Base-by-base conservation (phyloP, 2,888 invertebrate genomes). In the Melitaea athalia region DNA sequence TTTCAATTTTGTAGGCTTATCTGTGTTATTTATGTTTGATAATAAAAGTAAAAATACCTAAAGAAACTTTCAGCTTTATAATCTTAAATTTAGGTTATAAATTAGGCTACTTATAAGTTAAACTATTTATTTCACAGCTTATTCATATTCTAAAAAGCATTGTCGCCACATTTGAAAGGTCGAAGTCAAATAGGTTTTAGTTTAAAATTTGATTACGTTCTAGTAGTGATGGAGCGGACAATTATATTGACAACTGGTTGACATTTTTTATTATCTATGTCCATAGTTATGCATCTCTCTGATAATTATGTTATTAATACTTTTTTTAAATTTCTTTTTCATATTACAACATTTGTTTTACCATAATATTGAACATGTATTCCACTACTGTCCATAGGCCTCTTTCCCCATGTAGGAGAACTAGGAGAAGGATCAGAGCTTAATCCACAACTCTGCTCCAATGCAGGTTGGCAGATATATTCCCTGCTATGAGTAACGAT, bases 11-110 rank as follows among this genome's bases (percentile, higher is more conserved):
- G 47, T 49, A n/a, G n/a, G 47, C n/a, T 49, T 49, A 49, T 49
- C 14, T n/a, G 47, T 49, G 14, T 49, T n/a, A n/a, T 49, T 49
- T 49, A n/a, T 49, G 47, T 14, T 14, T 6, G 47, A 49, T n/a
- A 49, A 49, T 49, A n/a, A 49, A 49, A 1, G 47, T n/a, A 49
- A 49, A n/a, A 49, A 49, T 49, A n/a, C n/a, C n/a, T n/a, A 49
- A 14, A 14, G n/a, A 45, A n/a, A 49, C 47, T n/a, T 14, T 49
- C 47, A 49, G 47, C n/a, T 5, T 49, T 49, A 49, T 5, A 49
- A 38, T 15, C 3, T 50, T 17, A 50, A 17, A 50, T 17, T 15
- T 55, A 33, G 33, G 33, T 33, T 55, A 10, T 52, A 11, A 10
- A 52, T 52, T 52, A 52, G 1, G 15, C 42, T 62, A 15, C 50